Conservation (phyloP, 1,140 invertebrate species). For the Contarinia nasturtii region DNA sequence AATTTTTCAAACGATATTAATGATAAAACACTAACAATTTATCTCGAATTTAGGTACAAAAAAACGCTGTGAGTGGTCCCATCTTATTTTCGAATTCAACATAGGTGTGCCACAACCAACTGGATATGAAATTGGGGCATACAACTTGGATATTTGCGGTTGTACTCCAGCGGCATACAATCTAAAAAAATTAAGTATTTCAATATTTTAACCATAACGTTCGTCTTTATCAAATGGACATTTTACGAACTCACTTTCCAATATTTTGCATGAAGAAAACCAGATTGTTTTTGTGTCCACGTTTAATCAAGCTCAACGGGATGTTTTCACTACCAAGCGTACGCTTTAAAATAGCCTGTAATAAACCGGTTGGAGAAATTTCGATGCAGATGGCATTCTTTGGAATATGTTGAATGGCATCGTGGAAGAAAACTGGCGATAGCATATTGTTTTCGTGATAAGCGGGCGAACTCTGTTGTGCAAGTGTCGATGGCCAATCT, state of each 20-base stretch:
- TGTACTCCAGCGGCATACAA: slow-evolving; percentile 26
- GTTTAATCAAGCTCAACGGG: slow-evolving; percentile 63
- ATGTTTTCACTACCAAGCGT: slow-evolving; percentile 43
- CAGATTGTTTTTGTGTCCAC: slow-evolving; percentile 47
- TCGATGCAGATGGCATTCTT: slow-evolving; percentile 57
- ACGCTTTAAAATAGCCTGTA: slow-evolving; percentile 46
- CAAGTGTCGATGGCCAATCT: slow-evolving; percentile 45
- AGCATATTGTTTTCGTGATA: slow-evolving; percentile 88
- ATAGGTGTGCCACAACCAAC: slow-evolving; percentile 60
- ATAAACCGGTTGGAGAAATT: slow-evolving; percentile 67
- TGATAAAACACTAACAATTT: slow-evolving; percentile 22
- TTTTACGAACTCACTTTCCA: slow-evolving; percentile 31
- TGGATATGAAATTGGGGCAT: slow-evolving; percentile 47
- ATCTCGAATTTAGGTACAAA: slow-evolving; percentile 26
- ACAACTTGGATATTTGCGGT: slow-evolving; percentile 30
- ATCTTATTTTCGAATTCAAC: slow-evolving; percentile 56
- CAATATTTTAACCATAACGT: too few species aligned
- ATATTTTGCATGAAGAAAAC: slow-evolving; percentile 46
- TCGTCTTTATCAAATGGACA: too few species aligned
- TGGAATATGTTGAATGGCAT: slow-evolving; percentile 56
- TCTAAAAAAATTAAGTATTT: slow-evolving; percentile 43
- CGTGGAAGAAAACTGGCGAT: slow-evolving; percentile 68
- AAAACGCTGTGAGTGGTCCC: slow-evolving; percentile 78
- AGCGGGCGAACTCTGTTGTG: slow-evolving; percentile 59
- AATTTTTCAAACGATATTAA: slow-evolving; percentile 40